Evolutionary conservation across 1,140 invertebrate genomes (phyloP).

Genomic region (Musca domestica): DNA sequence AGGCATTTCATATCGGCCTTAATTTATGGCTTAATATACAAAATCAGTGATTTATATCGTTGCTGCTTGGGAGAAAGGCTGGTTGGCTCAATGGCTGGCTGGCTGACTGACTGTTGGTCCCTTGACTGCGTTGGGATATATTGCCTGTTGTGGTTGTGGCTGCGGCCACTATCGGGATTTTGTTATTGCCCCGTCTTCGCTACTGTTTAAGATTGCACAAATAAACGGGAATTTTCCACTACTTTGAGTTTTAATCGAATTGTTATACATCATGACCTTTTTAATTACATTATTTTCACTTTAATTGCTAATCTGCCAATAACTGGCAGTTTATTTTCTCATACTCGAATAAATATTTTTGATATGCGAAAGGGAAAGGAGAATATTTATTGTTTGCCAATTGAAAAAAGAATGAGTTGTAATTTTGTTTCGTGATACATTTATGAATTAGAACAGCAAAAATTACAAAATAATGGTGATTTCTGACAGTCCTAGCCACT

Average conservation of each 20-base stretch:
- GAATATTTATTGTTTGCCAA: too few relatives aligned
- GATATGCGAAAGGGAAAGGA: too few relatives aligned
- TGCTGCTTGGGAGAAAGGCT: not conserved
- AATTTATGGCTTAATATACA: slow-evolving; percentile 10
- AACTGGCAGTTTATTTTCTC: too few relatives aligned
- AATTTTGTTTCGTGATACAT: too few relatives aligned
- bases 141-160: too few relatives aligned
- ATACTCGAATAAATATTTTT: too few relatives aligned
- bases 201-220: not conserved
- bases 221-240: slow-evolving; percentile 12
- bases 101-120: not conserved
- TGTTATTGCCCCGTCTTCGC: not conserved
- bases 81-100: too few relatives aligned
- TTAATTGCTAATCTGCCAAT: not conserved
- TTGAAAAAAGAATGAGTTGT: too few relatives aligned
- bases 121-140: not conserved
- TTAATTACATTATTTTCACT: slow-evolving; percentile 2
- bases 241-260: slow-evolving; percentile 15
- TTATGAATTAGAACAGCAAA: too few relatives aligned
- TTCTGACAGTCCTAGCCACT: too few relatives aligned
- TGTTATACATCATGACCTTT: slow-evolving; percentile 5
- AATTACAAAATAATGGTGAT: too few relatives aligned
- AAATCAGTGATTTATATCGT: slow-evolving; percentile 9
- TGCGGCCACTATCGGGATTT: too few relatives aligned
- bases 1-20: slow-evolving; percentile 8